These are phyloP conservation scores for Ellobius talpinus DNA, from an alignment of 2,113 vertebrate genomes.

Conservation along the genomic window DNA sequence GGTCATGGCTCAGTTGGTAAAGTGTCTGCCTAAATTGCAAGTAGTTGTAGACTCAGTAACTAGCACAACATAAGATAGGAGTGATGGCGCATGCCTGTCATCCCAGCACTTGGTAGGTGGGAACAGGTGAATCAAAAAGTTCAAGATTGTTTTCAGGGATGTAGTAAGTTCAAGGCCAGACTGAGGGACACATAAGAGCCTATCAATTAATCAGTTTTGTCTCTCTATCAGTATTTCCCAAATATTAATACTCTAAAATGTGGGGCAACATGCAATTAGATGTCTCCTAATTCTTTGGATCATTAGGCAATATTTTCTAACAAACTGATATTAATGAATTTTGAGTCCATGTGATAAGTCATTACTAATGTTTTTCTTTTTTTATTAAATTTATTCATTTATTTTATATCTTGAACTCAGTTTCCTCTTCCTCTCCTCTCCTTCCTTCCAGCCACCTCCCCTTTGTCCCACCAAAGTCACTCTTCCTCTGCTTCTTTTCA, in stretches of 20 bases:
- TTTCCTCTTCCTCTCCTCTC: background rate
- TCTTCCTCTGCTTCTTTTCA: background rate
- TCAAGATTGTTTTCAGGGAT: background rate
- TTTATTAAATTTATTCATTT: background rate
- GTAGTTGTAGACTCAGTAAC: background rate
- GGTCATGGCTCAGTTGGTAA: background rate
- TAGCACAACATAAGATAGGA: no score
- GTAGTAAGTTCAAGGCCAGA: background rate
- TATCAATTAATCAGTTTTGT: background rate
- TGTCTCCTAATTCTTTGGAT: background rate
- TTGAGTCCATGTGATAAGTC: background rate
- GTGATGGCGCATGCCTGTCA: background rate
- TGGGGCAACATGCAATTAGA: background rate
- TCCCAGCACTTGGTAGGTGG: background rate
- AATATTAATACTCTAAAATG: constrained; percentile 15
- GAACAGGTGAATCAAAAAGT: background rate
- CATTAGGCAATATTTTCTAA: background rate
- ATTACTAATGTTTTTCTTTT: background rate
- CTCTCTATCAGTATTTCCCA: background rate
- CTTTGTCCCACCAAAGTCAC: background rate
- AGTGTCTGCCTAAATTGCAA: background rate
- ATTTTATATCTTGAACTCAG: background rate
- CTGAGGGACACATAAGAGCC: background rate
- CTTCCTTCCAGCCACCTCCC: background rate
- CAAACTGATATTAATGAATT: background rate